Percentiles rank a stretch among this genome's conserved stretches.
phyloP scores from a whole-genome alignment of 2,113 vertebrate species.

The Artemisiospiza belli region DNA sequence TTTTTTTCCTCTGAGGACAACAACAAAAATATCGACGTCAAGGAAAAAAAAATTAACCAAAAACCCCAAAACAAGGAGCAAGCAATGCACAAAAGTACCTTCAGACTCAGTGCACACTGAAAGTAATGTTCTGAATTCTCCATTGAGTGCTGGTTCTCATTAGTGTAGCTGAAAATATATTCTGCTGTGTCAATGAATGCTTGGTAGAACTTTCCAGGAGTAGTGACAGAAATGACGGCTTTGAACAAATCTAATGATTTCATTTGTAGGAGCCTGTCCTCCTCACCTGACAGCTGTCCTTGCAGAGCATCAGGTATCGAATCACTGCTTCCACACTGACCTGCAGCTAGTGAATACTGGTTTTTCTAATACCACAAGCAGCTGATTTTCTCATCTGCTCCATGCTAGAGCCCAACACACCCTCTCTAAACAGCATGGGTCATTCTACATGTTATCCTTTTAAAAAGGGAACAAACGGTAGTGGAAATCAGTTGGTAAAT shows the following conservation, averaged over 20 bases:
- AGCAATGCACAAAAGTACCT: background rate
- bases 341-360: background rate
- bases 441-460: background rate
- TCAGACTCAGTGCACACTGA: background rate
- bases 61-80: background rate
- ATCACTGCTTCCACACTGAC: background rate
- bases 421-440: background rate
- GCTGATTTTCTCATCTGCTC: background rate
- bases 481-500: background rate
- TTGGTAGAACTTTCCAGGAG: slow-evolving; percentile 12
- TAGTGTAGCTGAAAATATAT: background rate
- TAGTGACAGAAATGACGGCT: background rate
- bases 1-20: background rate
- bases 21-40: accelerated
- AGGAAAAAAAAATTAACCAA: background rate
- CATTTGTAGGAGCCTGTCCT: background rate
- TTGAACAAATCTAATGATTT: slow-evolving; percentile 9
- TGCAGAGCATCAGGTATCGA: background rate
- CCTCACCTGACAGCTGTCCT: background rate
- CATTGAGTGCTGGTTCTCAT: background rate
- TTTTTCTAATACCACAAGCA: background rate
- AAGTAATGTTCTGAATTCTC: background rate
- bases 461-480: background rate
- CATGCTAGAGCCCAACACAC: background rate
- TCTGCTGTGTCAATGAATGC: background rate